Evolutionary conservation across 2,797 vertebrate genomes (phyloP).

Genomic region (Enteromius thamalakanensis): DNA sequence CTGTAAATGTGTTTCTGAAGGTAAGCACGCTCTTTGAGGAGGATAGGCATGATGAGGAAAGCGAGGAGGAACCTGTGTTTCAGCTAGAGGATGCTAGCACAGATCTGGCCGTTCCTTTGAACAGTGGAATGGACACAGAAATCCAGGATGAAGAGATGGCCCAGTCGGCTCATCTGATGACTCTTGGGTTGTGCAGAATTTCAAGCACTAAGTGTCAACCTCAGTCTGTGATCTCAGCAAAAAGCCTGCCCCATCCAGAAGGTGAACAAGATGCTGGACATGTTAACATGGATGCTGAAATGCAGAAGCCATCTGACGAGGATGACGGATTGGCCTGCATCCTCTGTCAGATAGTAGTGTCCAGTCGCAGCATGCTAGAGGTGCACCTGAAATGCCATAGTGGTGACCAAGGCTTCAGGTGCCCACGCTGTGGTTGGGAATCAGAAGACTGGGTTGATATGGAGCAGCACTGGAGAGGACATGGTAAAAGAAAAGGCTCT

Average conservation of each 20-base stretch:
- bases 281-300: conserved; percentile 45
- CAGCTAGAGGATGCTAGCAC: conserved; percentile 63
- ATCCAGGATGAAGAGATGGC: conserved; percentile 72
- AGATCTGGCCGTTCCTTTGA: conserved; percentile 57
- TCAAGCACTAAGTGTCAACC: conserved; percentile 64
- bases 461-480: conserved; percentile 69
- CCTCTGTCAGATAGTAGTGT: conserved; percentile 41
- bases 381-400: conserved; percentile 59
- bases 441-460: conserved; percentile 65
- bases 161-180: conserved; percentile 77
- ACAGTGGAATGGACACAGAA: conserved; percentile 55
- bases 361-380: conserved; percentile 55
- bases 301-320: conserved; percentile 49
- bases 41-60: conserved; percentile 49
- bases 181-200: conserved; percentile 70
- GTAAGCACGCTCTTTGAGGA: conserved; percentile 77
- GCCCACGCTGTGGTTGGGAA: conserved; percentile 63
- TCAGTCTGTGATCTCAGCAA: conserved; percentile 19
- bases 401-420: conserved; percentile 63
- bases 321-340: conserved; percentile 55
- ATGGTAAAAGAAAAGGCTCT: conserved; percentile 38
- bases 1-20: conserved; percentile 57
- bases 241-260: background rate
- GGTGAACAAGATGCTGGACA: conserved; percentile 28
- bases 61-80: conserved; percentile 64